These are phyloP conservation scores for Cantharis rufa DNA, from an alignment of 2,888 invertebrate species.

Conservation along the genomic window DNA sequence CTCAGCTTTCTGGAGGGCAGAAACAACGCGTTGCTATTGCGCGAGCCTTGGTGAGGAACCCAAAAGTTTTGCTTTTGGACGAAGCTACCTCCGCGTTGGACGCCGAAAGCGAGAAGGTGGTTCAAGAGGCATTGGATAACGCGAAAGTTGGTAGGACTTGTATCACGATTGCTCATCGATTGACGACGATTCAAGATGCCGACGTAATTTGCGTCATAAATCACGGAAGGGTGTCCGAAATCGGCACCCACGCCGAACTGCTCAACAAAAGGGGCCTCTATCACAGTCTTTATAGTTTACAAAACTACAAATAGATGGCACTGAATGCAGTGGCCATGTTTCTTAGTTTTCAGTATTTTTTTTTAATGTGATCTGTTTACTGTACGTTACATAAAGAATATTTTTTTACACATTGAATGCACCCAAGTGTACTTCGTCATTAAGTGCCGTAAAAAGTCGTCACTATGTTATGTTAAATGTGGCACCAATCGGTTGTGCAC, in stretches of 20 bases:
- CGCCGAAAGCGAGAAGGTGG: slow-evolving; percentile 84
- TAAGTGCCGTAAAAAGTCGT: background rate
- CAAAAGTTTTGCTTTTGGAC: slow-evolving; percentile 76
- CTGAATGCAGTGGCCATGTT: background rate
- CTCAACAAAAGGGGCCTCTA: slow-evolving; percentile 66
- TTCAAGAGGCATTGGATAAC: slow-evolving; percentile 84
- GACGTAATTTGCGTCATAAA: slow-evolving; percentile 76
- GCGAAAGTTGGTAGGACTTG: slow-evolving; percentile 83
- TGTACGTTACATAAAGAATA: background rate
- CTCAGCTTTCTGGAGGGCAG: slow-evolving; percentile 81
- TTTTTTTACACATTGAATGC: background rate
- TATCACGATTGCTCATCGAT: slow-evolving; percentile 83
- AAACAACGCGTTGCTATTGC: slow-evolving; percentile 89
- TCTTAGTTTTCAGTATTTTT: background rate
- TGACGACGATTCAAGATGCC: slow-evolving; percentile 82
- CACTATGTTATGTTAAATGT: background rate
- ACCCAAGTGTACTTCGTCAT: background rate
- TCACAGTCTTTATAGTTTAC: slow-evolving; percentile 60
- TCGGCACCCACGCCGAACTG: slow-evolving; percentile 72
- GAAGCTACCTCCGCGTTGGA: slow-evolving; percentile 89
- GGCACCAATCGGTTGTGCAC: background rate
- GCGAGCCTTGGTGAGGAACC: slow-evolving; percentile 77
- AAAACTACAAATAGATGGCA: slow-evolving; percentile 31
- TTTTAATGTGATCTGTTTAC: background rate
- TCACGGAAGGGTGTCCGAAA: slow-evolving; percentile 71